Evolutionary conservation across 1,140 invertebrate genomes (phyloP).

Genomic region (Drosophila ficusphila): DNA sequence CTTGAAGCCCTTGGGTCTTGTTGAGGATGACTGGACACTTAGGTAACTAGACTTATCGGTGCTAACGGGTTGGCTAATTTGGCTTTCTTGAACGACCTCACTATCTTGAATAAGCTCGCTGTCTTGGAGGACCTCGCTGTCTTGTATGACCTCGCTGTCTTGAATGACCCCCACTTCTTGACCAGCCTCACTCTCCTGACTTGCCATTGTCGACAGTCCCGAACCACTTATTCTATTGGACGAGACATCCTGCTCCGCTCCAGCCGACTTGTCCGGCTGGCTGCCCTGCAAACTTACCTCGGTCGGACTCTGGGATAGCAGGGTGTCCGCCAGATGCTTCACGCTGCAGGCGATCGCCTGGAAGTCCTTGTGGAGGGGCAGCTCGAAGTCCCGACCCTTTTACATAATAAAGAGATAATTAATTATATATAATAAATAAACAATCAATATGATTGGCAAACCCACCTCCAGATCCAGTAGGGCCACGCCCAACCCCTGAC

Average conservation of each 20-base stretch:
- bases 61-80: background rate
- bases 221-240: too few relatives aligned
- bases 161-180: too few relatives aligned
- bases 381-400: constrained; percentile 60
- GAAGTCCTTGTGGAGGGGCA: constrained; percentile 74
- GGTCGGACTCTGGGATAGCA: constrained; percentile 59
- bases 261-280: background rate
- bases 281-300: constrained; percentile 63
- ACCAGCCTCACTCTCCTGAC: background rate
- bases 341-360: constrained; percentile 73
- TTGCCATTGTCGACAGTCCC: background rate
- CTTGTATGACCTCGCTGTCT: background rate
- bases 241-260: background rate
- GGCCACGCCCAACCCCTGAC: constrained; percentile 61
- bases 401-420: background rate
- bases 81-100: background rate
- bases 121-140: background rate
- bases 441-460: too few relatives aligned
- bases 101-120: background rate
- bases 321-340: constrained; percentile 76
- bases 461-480: constrained; percentile 66
- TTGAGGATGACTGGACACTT: background rate
- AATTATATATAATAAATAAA: background rate
- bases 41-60: background rate
- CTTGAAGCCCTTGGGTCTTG: too few relatives aligned